These are phyloP conservation scores for Cuniculus paca DNA, from an alignment of 2,797 vertebrate genomes.

Conservation along the genomic window DNA sequence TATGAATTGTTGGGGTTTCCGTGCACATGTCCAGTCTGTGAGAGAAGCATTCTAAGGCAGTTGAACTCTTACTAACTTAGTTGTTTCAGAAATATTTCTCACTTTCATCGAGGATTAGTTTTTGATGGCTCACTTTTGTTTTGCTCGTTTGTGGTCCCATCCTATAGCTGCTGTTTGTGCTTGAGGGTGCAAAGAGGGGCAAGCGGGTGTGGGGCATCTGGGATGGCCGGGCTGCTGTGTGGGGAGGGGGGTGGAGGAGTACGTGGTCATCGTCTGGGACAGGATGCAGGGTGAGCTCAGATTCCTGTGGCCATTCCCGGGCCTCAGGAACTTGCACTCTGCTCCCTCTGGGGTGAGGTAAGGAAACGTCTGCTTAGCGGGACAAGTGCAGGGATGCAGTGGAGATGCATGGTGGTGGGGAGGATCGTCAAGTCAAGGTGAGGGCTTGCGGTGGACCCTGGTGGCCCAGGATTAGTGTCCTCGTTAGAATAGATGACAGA, in stretches of 20 bases:
- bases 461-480: neutral
- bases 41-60: neutral
- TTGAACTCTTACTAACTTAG: neutral
- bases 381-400: no score
- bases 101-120: neutral
- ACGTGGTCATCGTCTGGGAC: neutral
- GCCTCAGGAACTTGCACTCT: no score
- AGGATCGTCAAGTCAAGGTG: neutral
- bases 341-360: neutral
- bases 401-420: neutral
- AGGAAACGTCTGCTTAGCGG: no score
- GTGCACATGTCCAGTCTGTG: fast-evolving
- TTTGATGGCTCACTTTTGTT: fast-evolving
- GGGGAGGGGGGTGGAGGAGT: neutral
- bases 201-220: fast-evolving
- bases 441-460: neutral
- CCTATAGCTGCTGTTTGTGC: fast-evolving
- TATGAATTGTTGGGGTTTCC: neutral
- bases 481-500: neutral
- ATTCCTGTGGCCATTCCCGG: neutral
- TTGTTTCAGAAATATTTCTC: neutral
- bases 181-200: neutral
- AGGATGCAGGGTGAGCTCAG: neutral
- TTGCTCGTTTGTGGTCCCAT: neutral
- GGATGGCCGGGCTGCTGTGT: neutral